A percentile compares a stretch with the other conserved stretches of the same genome.
Conservation (phyloP, 2,113 vertebrate genomes). For the Orthonyx spaldingii region DNA sequence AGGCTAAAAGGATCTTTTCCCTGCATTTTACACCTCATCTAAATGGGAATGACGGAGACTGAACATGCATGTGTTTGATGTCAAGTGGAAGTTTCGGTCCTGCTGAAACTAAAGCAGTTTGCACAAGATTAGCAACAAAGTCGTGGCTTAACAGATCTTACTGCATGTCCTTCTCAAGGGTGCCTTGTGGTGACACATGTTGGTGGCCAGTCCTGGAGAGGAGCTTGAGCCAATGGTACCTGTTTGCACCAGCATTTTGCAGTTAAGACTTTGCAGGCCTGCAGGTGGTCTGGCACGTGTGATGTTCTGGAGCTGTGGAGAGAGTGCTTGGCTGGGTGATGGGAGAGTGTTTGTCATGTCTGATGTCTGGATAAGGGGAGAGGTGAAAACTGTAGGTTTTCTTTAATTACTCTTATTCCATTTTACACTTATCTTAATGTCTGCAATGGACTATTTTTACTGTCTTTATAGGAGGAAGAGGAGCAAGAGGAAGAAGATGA, state of each 20-base stretch:
- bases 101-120: neutral
- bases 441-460: neutral
- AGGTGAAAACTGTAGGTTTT: neutral
- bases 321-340: neutral
- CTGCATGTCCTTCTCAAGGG: neutral
- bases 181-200: neutral
- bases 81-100: neutral
- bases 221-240: neutral
- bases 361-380: neutral
- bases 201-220: neutral
- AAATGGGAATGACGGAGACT: neutral
- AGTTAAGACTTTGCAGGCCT: neutral
- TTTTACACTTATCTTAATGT: neutral
- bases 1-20: neutral
- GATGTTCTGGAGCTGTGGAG: neutral
- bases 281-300: neutral
- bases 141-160: neutral
- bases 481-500: slow-evolving; percentile 91
- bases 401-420: neutral
- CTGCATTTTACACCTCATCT: neutral
- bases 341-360: neutral
- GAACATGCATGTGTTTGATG: neutral
- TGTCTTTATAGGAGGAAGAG: slow-evolving; percentile 82
- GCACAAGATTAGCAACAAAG: neutral
- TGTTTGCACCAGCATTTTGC: neutral